Base-by-base conservation (phyloP, 2,113 vertebrate species). In the Spizaetus ornatus region DNA sequence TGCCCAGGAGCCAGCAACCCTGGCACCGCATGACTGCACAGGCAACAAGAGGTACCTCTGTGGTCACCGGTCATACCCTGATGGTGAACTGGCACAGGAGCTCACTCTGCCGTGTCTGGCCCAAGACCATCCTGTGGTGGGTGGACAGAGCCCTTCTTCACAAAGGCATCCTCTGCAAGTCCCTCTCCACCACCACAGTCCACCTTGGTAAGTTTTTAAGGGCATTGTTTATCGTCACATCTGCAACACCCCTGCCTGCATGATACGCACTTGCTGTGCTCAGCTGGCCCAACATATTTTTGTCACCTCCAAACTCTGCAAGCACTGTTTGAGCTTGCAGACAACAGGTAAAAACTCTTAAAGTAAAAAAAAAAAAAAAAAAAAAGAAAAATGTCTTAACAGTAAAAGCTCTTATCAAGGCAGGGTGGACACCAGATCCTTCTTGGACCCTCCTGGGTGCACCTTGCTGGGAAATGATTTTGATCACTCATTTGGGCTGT, bases 231-330 rank as follows among this genome's bases (percentile, higher is more conserved):
- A 34, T 40, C 8, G 1, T 45, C 50, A 65, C 40, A 72, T 56
- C 42, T 66, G 45, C 55, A 66, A 38, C 1, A 3, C 47, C 34
- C 13, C 36, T 26, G 10, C 10, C 25, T 43, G 10, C 20, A 12
- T 38, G 29, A 55, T 6, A 34, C 0, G 0, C 8, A 19, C 1
- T 6, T 22, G 22, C 31, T 1, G 2, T 36, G 55, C 50, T 84
- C 26, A 70, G 53, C 47, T 55, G 27, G 20, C 62, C n/a, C 32
- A 80, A n/a, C 17, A 38, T n/a, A 11, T 17, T 69, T 61, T 62
- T 47, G 17, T 56, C 70, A 69, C 38, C 56, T 69, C 43, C 48
- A 61, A 16, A 42, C 59, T 53, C 34, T 82, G 43, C 43, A 48
- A 67, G 74, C 38, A 16, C 38, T 29, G 9, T 20, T 31, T 59